Evolutionary conservation across 2,797 vertebrate genomes (phyloP).

Genomic region (Hippoglossus hippoglossus): DNA sequence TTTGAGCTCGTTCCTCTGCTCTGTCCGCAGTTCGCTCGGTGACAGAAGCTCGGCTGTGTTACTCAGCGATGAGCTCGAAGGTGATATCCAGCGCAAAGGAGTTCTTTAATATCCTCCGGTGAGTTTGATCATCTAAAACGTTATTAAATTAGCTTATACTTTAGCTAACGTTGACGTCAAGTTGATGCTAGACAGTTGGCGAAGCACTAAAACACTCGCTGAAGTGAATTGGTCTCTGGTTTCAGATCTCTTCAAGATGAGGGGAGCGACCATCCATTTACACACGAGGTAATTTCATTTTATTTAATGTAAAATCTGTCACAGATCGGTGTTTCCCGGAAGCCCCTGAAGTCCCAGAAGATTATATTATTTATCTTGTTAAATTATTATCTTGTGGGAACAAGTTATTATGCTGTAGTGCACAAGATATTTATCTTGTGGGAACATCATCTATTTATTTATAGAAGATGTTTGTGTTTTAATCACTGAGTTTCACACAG

Average conservation of each 20-base stretch:
- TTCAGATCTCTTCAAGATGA: constrained; percentile 71
- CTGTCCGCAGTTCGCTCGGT: rapidly evolving
- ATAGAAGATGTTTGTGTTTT: too few relatives aligned
- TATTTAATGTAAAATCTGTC: not conserved
- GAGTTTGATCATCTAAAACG: constrained; percentile 47
- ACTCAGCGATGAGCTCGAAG: constrained; percentile 61
- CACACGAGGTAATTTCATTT: constrained; percentile 69
- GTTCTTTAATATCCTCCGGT: constrained; percentile 73
- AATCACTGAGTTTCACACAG: too few relatives aligned
- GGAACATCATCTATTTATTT: too few relatives aligned
- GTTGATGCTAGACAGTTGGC: not conserved
- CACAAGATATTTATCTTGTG: not conserved
- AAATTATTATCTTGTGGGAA: too few relatives aligned
- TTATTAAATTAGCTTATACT: not conserved
- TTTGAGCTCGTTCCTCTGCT: not conserved
- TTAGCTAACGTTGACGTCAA: not conserved
- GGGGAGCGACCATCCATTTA: constrained; percentile 35
- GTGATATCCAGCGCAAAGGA: constrained; percentile 50
- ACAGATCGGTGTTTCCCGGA: not conserved
- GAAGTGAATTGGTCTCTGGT: not conserved
- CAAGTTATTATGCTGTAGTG: not conserved
- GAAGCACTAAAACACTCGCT: too few relatives aligned
- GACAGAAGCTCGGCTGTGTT: rapidly evolving
- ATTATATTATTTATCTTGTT: too few relatives aligned
- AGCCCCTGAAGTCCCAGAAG: too few relatives aligned